Conservation (phyloP, 2,797 vertebrate species). For the Notolepis coatsorum region DNA sequence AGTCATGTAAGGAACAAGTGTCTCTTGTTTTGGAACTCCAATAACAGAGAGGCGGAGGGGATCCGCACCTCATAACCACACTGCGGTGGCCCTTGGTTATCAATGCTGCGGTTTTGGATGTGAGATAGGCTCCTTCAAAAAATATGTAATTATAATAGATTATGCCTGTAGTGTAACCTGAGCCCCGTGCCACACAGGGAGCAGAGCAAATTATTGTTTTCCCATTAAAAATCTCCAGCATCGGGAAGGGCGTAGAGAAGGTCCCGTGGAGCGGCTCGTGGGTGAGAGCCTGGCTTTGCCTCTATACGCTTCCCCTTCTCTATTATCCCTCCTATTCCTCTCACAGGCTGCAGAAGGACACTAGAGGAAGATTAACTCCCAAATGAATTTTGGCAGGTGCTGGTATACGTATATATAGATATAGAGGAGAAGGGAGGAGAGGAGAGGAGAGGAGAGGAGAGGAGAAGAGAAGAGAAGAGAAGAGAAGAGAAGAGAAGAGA, state of each 20-base stretch:
- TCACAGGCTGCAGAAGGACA: slow-evolving; percentile 19
- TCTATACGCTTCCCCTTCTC: slow-evolving; percentile 10
- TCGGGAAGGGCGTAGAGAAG: slow-evolving; percentile 39
- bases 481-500: background rate
- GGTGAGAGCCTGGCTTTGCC: slow-evolving; percentile 39
- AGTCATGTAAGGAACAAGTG: no score
- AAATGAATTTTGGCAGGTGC: slow-evolving; percentile 35
- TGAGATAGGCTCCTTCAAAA: slow-evolving; percentile 14
- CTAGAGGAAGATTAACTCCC: slow-evolving; percentile 49
- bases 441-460: background rate
- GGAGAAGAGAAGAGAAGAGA: background rate
- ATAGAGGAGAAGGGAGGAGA: slow-evolving; percentile 16
- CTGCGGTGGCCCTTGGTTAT: slow-evolving; percentile 48
- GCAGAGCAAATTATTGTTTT: slow-evolving; percentile 22
- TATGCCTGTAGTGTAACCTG: background rate
- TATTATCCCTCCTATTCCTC: slow-evolving; percentile 19
- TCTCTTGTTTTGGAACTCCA: slow-evolving; percentile 3
- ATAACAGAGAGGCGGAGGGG: background rate
- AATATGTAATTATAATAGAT: slow-evolving; percentile 39
- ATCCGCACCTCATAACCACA: slow-evolving; percentile 5
- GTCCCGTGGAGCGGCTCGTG: slow-evolving; percentile 42
- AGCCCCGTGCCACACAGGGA: slow-evolving; percentile 22
- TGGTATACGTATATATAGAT: no score
- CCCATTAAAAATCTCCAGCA: slow-evolving; percentile 20
- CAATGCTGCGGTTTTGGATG: slow-evolving; percentile 36